Percentiles rank a stretch among this genome's conserved stretches.
phyloP scores from a whole-genome alignment of 2,113 vertebrate genomes.

The Cyanoramphus novaezelandiae region DNA sequence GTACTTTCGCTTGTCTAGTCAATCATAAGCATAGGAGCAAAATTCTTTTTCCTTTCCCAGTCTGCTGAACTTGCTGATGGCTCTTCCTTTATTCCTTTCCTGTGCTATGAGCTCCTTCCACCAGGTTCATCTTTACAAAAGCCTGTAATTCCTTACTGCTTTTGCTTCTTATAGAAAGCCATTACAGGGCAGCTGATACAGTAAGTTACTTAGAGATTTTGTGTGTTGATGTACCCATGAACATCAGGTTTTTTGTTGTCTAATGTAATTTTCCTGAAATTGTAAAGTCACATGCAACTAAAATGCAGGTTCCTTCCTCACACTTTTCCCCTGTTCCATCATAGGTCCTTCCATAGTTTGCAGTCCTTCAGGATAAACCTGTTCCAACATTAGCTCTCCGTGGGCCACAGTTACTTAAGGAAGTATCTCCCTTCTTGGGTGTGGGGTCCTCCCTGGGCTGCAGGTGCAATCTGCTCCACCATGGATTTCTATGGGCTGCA shows the following conservation, averaged over 20 bases:
- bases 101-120: not conserved
- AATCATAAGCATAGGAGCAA: not conserved
- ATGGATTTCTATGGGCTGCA: not conserved
- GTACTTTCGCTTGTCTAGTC: not conserved
- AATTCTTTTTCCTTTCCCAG: not conserved
- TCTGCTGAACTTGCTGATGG: not conserved
- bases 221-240: not conserved
- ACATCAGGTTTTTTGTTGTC: not conserved
- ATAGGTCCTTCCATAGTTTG: not conserved
- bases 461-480: not conserved
- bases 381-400: not conserved
- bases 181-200: not conserved
- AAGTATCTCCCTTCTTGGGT: not conserved
- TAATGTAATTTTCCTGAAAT: not conserved
- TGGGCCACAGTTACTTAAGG: not conserved
- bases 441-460: fast-evolving
- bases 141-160: not conserved
- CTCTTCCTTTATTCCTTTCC: not conserved
- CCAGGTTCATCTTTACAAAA: not conserved
- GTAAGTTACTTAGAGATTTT: not conserved
- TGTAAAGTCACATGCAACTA: not conserved
- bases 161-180: not conserved
- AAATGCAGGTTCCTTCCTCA: not conserved
- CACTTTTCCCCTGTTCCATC: not conserved
- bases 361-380: not conserved